Conservation (phyloP, 1,140 invertebrate species). For the Drosophila orosa region DNA sequence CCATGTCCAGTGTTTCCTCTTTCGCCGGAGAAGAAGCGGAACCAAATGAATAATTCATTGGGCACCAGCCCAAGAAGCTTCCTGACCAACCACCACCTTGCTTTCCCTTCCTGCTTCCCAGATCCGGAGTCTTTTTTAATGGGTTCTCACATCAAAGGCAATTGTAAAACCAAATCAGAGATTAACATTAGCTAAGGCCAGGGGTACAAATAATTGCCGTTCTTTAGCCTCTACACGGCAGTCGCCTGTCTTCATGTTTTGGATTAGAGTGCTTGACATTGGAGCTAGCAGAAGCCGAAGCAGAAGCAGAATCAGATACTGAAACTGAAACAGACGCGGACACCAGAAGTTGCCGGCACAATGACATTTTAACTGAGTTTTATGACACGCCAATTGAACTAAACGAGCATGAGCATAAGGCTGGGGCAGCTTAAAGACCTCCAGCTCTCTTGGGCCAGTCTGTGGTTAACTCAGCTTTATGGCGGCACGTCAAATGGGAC, state of each 20-base stretch:
- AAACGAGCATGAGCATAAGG: constrained; percentile 42
- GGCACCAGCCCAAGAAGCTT: constrained; percentile 25
- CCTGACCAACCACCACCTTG: constrained; percentile 27
- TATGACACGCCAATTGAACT: constrained; percentile 48
- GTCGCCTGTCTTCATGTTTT: constrained; percentile 27
- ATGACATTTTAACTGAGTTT: constrained; percentile 58
- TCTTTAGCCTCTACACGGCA: constrained; percentile 44
- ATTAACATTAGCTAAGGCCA: constrained; percentile 54
- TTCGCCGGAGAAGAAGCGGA: constrained; percentile 38
- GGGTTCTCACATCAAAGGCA: constrained; percentile 9
- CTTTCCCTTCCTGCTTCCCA: constrained; percentile 26
- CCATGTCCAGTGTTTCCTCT: constrained; percentile 22
- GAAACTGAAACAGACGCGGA: constrained; percentile 17
- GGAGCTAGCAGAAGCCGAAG: too few relatives aligned
- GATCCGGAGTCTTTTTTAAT: constrained; percentile 17
- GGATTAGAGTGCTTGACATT: constrained; percentile 53
- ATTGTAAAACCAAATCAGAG: constrained; percentile 48
- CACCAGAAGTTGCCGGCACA: constrained; percentile 59
- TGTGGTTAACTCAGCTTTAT: constrained; percentile 3
- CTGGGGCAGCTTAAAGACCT: constrained; percentile 46
- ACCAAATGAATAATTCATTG: constrained; percentile 42
- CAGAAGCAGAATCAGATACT: constrained; percentile 4
- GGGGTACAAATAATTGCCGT: constrained; percentile 47
- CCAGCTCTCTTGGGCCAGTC: constrained; percentile 17
- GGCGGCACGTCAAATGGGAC: constrained; percentile 39